Conservation (phyloP, 2,113 vertebrate species). For the Laticauda colubrina region DNA sequence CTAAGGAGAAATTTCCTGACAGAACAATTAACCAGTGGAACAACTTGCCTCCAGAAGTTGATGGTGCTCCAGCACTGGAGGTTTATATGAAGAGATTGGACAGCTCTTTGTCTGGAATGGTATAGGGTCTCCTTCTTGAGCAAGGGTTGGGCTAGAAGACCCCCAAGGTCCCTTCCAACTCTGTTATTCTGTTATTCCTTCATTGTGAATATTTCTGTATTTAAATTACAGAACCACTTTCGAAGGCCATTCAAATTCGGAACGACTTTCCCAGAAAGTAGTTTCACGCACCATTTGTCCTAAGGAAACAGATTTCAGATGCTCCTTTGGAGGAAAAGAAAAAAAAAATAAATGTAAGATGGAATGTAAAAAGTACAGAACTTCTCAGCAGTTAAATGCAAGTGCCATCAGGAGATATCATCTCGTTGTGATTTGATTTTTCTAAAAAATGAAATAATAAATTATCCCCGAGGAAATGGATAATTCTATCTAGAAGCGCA, state of each 20-base stretch:
- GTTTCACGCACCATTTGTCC: neutral
- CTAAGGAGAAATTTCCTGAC: neutral
- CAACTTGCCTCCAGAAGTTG: neutral
- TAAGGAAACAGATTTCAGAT: neutral
- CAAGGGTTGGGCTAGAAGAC: no score
- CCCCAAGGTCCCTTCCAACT: neutral
- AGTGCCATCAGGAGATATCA: conserved; percentile 61
- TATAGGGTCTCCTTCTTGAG: neutral
- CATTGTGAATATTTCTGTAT: neutral
- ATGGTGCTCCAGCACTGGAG: neutral
- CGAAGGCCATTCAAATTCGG: neutral
- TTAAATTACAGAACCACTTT: neutral
- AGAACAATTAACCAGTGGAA: neutral
- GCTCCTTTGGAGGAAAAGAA: neutral
- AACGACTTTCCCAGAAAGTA: neutral
- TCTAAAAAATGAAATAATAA: conserved; percentile 66
- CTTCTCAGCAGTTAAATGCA: conserved; percentile 50
- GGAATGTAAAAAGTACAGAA: conserved; percentile 51
- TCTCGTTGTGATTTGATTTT: conserved; percentile 49
- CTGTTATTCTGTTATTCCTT: neutral
- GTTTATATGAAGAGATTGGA: neutral
- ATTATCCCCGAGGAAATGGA: conserved; percentile 63
- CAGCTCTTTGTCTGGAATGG: neutral
- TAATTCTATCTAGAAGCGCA: conserved; percentile 67
- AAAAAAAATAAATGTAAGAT: neutral